Evolutionary conservation across 1,140 invertebrate species (phyloP), one percentile per base, ranked within the genome.

Genomic region (Trichonephila clavipes): DNA sequence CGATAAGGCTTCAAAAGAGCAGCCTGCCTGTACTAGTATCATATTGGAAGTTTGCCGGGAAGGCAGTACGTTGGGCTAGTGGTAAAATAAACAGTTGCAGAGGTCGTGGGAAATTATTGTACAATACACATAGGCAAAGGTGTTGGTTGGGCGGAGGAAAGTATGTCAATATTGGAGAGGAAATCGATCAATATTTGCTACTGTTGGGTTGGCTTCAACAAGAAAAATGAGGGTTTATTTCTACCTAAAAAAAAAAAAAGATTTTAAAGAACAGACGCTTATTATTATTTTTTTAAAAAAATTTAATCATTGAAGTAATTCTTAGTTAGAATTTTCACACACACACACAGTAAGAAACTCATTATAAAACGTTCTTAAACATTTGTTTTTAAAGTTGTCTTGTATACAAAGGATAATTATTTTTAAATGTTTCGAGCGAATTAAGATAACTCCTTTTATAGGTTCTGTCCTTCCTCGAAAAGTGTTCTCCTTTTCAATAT

Each of bases 1-100:
- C 85, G 92, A 93, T 93, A 88, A 88, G 69, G 18, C 28, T 59
- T 72, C 44, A 93, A 93, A 93, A 93, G 86, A 18, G 19, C 72
- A 34, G 14, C 72, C 28, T 34, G 34, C 16, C n/a, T 69, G 10
- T 21, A 19, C 66, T n/a, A 21, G 66, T n/a, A 69, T 77, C 72
- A 77, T 77, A 40, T 40, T 77, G 28, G 14, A 77, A 28, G 72
- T 40, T 28, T 24, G 66, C 66, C 28, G 18, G 72, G 18, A 77
- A 40, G 69, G 34, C 72, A 6, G 72, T 18, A 34, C 14, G 28
- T 77, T 21, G 72, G 28, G 16, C 28, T 40, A 28, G 72, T 40
- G 28, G 72, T 77, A 77, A 77, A 77, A 77, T 77, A 77, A 77
- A 77, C 72, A 77, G 72, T 77, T 34, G 24, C 72, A 34, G 72